Evolutionary conservation across 2,113 vertebrate species (phyloP).

Genomic region (Eulemur macaco): DNA sequence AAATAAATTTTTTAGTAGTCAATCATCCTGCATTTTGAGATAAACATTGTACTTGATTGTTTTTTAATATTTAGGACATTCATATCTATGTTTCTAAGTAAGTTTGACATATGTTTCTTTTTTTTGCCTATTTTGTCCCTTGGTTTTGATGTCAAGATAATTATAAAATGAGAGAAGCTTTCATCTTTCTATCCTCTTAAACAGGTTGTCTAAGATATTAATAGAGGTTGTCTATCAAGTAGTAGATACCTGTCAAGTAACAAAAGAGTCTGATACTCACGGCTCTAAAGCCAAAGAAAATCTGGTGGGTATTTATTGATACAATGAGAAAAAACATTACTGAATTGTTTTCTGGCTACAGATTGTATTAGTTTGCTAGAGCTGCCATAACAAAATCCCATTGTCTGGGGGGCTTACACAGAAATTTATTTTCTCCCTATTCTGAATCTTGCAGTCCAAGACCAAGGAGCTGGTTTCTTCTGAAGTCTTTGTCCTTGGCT

Average conservation of each 20-base stretch:
- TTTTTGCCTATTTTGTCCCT: not conserved
- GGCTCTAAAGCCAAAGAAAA: not conserved
- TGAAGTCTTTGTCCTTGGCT: not conserved
- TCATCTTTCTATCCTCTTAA: not conserved
- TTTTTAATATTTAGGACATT: not conserved
- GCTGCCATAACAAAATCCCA: not conserved
- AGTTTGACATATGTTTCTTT: not conserved
- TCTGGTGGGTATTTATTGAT: not conserved
- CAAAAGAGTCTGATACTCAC: not conserved
- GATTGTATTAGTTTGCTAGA: not conserved
- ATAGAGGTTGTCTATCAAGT: not conserved
- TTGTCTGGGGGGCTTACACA: not conserved
- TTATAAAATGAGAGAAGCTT: not conserved
- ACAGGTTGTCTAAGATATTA: not conserved
- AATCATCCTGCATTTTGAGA: not conserved
- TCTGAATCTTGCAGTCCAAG: not conserved
- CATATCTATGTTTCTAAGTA: not conserved
- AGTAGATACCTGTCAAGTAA: not conserved
- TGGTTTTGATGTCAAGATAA: not conserved
- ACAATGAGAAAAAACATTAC: not conserved
- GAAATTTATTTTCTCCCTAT: not conserved
- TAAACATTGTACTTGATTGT: not conserved
- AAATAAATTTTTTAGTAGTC: not conserved
- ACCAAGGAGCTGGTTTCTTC: not conserved
- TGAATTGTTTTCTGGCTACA: not conserved